Conservation (phyloP, 2,113 vertebrate species). For the Tragelaphus strepsiceros region DNA sequence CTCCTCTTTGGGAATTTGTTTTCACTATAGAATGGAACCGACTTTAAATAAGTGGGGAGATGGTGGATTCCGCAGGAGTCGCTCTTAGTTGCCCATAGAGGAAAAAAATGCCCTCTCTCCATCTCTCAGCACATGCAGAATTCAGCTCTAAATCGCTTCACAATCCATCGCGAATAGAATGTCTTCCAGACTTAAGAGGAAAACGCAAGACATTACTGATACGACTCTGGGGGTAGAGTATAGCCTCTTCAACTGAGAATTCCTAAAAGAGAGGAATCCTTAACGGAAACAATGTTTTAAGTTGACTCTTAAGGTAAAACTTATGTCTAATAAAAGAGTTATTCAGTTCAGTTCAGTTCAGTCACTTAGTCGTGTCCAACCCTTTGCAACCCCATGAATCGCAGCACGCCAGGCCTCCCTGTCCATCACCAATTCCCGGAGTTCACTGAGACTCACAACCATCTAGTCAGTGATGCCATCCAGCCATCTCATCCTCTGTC, state of each 20-base stretch:
- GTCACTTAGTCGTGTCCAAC: no score
- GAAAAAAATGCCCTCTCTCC: background rate
- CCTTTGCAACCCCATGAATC: no score
- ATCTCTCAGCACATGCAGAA: background rate
- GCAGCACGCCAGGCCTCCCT: no score
- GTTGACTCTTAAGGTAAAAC: background rate
- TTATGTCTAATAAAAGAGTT: background rate
- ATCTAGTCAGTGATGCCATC: no score
- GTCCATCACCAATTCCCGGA: no score
- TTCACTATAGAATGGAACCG: background rate
- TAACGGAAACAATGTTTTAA: background rate
- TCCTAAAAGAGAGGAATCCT: background rate
- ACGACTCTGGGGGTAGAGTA: background rate
- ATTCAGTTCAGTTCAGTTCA: background rate
- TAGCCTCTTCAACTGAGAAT: background rate
- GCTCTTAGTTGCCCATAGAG: background rate
- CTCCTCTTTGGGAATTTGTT: background rate
- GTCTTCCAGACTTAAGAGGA: background rate
- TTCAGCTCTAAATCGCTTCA: background rate
- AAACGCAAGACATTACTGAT: background rate
- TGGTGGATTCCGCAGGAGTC: background rate
- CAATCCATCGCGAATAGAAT: background rate
- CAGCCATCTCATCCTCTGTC: no score
- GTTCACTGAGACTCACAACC: no score
- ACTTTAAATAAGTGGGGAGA: background rate